These are phyloP conservation scores for Heliconius ethilla DNA, from an alignment of 2,888 invertebrate species.

Conservation along the genomic window DNA sequence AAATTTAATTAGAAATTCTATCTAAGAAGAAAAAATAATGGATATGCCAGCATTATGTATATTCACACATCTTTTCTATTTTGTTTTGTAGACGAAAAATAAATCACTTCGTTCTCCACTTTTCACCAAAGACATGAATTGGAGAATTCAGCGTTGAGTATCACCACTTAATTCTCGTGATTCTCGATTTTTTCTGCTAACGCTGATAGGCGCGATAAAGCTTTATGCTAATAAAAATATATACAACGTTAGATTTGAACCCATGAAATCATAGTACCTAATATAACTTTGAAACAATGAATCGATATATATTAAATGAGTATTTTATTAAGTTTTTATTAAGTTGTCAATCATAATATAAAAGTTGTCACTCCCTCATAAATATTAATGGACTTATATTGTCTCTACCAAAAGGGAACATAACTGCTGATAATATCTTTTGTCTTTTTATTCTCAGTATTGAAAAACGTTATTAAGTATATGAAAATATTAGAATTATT, in stretches of 20 bases:
- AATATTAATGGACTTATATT: conserved; percentile 9
- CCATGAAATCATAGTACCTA: not conserved
- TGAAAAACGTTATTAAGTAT: not conserved
- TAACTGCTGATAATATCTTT: not conserved
- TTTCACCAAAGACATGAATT: too few relatives aligned
- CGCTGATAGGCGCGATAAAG: not conserved
- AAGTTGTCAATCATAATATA: conserved; percentile 11
- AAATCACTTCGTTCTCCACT: too few relatives aligned
- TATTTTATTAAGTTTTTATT: conserved; percentile 6
- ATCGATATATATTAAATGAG: conserved; percentile 6
- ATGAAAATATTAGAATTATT: not conserved
- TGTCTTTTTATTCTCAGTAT: not conserved
- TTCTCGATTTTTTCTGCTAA: too few relatives aligned
- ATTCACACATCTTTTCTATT: too few relatives aligned
- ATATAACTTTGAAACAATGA: not conserved
- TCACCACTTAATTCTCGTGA: too few relatives aligned
- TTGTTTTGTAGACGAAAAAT: too few relatives aligned
- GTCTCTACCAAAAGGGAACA: not conserved
- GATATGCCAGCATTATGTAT: too few relatives aligned
- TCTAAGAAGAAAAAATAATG: too few relatives aligned
- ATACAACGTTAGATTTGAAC: not conserved
- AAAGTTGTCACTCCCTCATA: conserved; percentile 18
- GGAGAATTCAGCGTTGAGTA: too few relatives aligned
- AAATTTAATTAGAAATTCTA: too few relatives aligned
- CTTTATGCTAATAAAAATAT: not conserved